A percentile compares a stretch with the other conserved stretches of the same genome.
These are phyloP conservation scores for Patella vulgata DNA, from an alignment of 1,140 invertebrate species.

Conservation along the genomic window DNA sequence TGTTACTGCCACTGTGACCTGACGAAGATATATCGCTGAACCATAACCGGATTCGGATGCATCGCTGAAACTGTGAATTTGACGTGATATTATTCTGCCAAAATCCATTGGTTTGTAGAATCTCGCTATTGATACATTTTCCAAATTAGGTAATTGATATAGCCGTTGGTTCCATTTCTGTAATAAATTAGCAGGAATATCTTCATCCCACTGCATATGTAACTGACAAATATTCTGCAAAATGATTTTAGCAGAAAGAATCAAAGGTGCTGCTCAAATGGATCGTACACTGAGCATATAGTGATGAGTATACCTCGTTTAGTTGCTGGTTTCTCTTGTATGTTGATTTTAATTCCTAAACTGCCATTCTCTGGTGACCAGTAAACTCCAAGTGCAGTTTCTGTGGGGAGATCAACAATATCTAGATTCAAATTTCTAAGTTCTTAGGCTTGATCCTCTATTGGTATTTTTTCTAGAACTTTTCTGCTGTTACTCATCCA, in stretches of 20 bases:
- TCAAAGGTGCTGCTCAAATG: constrained; percentile 34
- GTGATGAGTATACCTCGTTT: constrained; percentile 37
- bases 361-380: constrained; percentile 43
- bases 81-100: not conserved
- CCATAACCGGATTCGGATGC: constrained; percentile 11
- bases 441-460: constrained; percentile 18
- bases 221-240: constrained; percentile 38
- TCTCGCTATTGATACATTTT: constrained; percentile 14
- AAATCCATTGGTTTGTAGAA: constrained; percentile 25
- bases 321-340: constrained; percentile 30
- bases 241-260: constrained; percentile 33
- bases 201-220: constrained; percentile 26
- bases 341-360: constrained; percentile 29
- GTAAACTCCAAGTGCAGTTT: constrained; percentile 37
- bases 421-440: constrained; percentile 27
- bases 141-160: constrained; percentile 13
- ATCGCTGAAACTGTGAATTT: constrained; percentile 21
- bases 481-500: constrained; percentile 29
- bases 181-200: constrained; percentile 6
- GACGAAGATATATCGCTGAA: constrained; percentile 15
- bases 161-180: constrained; percentile 26
- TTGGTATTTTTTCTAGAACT: constrained; percentile 29
- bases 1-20: constrained; percentile 62
- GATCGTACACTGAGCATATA: constrained; percentile 42
- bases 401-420: constrained; percentile 33